Evolutionary conservation across 2,113 vertebrate genomes (phyloP).

Genomic region (Felis catus): DNA sequence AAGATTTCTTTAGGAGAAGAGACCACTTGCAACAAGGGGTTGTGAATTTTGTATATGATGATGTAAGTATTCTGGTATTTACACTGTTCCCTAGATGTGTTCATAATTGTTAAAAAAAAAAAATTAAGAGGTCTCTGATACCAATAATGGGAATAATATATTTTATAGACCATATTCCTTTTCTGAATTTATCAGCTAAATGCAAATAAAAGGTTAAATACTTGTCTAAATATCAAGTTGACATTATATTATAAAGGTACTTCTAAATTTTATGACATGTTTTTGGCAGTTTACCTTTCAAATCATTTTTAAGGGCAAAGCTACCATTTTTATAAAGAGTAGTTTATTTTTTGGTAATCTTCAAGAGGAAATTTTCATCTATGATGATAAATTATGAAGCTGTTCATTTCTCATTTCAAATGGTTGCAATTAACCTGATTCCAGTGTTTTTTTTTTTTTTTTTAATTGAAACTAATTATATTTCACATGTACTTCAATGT

Average conservation of each 20-base stretch:
- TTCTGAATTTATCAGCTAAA: background rate
- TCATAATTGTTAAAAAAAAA: background rate
- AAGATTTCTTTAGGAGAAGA: conserved; percentile 91
- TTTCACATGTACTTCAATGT: background rate
- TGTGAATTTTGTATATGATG: conserved; percentile 92
- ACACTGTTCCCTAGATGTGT: background rate
- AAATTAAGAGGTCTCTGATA: background rate
- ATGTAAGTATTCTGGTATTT: conserved; percentile 86
- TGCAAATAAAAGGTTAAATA: background rate
- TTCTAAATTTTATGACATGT: background rate
- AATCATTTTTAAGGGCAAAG: background rate
- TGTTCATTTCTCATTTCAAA: background rate
- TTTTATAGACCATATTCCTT: background rate
- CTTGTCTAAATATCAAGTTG: background rate
- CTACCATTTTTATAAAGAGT: background rate
- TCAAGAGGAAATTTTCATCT: conserved; percentile 2
- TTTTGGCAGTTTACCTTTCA: conserved; percentile 5
- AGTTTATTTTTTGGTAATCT: background rate
- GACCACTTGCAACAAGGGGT: conserved; percentile 91
- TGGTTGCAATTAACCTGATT: background rate
- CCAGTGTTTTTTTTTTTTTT: background rate
- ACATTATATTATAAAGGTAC: background rate
- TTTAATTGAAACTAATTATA: background rate
- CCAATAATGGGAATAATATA: background rate
- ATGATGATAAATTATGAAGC: background rate